Evolutionary conservation across 2,113 vertebrate genomes (phyloP), one percentile per base, ranked within the genome.

Genomic region (Heptranchias perlo): DNA sequence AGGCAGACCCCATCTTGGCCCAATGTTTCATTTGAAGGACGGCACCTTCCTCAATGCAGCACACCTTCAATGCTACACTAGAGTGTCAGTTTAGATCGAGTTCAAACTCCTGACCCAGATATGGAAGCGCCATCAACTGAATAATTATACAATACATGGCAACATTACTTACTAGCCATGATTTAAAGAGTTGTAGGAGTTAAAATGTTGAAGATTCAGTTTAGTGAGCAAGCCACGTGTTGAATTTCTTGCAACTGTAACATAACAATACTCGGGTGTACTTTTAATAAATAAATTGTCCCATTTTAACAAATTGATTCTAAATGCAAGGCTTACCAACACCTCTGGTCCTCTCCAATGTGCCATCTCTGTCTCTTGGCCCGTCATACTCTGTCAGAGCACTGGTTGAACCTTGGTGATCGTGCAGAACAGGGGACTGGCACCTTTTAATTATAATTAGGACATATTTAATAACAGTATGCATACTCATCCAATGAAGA

Each of bases 391-490:
- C 98, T 96, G 98, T 97, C 4, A 98, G 97, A 96, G 94, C 96
- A 96, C 97, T 96, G 96, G 98, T 97, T 16, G 98, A 97, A 87
- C 97, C 97, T 96, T 98, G 97, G 96, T 97, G 98, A 96, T 99
- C 98, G 0, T 99, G 98, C 64, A 98, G 98, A 62, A 98, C 97
- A 23, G 99, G 99, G 35, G 99, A 99, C 47, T 98, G 98, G 97
- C 99, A 99, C 96, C 99, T 99, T 97, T 69, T 67, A 95, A 95
- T 73, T 39, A 95, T 0, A 69, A 95, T 28, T 0, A 95, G 65
- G 39, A 73, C 25, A 69, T 69, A 28, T 10, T 39, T 93, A 62
- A 62, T 23, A 93, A 39, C 16, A 39, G 58, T 18, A 93, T 87
- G 49, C 44, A 86, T 2, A 2, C 39, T 82, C 76, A 82, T 82